Percentiles rank a stretch among this genome's conserved stretches.
Conservation (phyloP, 2,797 vertebrate species). For the Poeciliopsis turneri region DNA sequence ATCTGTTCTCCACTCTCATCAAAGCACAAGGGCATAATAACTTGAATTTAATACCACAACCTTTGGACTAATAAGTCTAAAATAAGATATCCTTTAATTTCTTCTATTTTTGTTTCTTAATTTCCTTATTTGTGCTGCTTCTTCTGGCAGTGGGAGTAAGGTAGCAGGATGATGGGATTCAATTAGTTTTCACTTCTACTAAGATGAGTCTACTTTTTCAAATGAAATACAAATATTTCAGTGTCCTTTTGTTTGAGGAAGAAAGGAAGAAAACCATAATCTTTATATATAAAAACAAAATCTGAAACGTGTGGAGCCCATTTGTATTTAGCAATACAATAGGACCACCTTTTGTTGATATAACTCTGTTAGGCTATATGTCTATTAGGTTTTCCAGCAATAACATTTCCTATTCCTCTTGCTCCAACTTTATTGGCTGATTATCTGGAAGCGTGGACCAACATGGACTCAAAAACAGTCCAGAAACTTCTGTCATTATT, state of each 20-base stretch:
- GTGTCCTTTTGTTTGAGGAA: too few species aligned
- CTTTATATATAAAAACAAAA: not conserved
- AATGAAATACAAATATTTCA: not conserved
- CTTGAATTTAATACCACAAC: not conserved
- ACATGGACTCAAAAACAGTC: not conserved
- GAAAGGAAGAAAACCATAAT: not conserved
- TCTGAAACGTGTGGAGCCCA: not conserved
- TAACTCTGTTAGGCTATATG: not conserved
- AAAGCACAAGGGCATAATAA: not conserved
- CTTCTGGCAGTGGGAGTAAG: not conserved
- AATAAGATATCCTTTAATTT: not conserved
- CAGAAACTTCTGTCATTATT: not conserved
- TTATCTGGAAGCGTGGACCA: not conserved
- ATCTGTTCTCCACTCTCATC: constrained; percentile 5
- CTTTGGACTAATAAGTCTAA: not conserved
- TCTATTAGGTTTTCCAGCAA: not conserved
- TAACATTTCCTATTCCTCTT: not conserved
- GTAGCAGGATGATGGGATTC: not conserved
- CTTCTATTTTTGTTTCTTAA: not conserved
- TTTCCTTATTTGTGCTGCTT: not conserved
- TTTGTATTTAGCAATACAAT: not conserved
- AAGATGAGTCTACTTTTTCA: not conserved
- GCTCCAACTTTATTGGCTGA: not conserved
- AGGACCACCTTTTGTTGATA: not conserved
- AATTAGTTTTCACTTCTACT: not conserved